Evolutionary conservation across 2,888 invertebrate species (phyloP).

Genomic region (Danaus chrysippus): DNA sequence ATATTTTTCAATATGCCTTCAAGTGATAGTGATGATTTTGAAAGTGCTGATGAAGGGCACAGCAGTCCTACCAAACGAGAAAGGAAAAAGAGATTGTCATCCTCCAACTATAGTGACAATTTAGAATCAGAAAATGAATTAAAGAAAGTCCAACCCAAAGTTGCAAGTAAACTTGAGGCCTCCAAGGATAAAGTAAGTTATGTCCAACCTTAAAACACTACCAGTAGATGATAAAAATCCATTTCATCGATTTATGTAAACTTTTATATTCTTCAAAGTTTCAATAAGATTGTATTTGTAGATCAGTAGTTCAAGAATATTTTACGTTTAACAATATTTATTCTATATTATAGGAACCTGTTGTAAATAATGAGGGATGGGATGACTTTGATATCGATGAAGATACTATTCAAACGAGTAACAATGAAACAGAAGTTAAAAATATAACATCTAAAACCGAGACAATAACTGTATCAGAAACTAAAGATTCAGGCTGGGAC

Average conservation of each 20-base stretch:
- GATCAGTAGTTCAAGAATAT: neutral
- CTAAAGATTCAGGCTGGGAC: constrained; percentile 72
- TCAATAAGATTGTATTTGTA: too few relatives aligned
- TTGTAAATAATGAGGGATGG: constrained; percentile 54
- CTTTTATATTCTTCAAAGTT: too few relatives aligned
- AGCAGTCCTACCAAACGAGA: constrained; percentile 55
- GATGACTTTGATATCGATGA: constrained; percentile 72
- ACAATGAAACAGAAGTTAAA: constrained; percentile 22
- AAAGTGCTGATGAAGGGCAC: constrained; percentile 86
- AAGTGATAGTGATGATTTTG: constrained; percentile 87
- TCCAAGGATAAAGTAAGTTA: constrained; percentile 16
- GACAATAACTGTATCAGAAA: constrained; percentile 36
- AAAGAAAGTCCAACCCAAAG: constrained; percentile 29
- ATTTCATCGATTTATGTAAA: too few relatives aligned
- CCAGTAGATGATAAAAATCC: too few relatives aligned
- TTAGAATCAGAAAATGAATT: constrained; percentile 49
- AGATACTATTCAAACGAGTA: constrained; percentile 36
- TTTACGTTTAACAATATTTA: neutral
- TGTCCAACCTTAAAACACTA: too few relatives aligned
- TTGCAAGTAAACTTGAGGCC: constrained; percentile 19
- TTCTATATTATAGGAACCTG: constrained; percentile 2
- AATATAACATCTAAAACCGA: constrained; percentile 13
- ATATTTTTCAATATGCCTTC: constrained; percentile 75
- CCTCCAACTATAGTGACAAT: constrained; percentile 66
- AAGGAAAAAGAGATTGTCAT: constrained; percentile 59